These are phyloP conservation scores for Trisateles emortualis DNA, from an alignment of 2,888 invertebrate genomes.

Conservation along the genomic window DNA sequence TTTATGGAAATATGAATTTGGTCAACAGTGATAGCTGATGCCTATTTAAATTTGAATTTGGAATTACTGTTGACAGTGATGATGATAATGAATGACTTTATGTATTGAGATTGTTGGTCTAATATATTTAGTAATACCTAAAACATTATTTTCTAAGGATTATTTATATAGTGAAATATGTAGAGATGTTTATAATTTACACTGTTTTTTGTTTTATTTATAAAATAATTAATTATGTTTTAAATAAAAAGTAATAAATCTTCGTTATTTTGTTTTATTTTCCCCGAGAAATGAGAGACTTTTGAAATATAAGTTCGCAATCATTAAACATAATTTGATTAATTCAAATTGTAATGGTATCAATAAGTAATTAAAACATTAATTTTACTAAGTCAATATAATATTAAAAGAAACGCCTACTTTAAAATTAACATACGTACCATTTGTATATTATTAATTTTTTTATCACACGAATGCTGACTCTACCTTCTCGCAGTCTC, in stretches of 20 bases:
- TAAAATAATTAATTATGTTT: too few species aligned
- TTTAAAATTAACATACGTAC: conserved; percentile 10
- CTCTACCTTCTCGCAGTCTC: conserved; percentile 62
- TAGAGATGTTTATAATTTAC: too few species aligned
- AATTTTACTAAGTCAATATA: conserved; percentile 8
- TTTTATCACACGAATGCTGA: conserved; percentile 50
- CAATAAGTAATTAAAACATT: conserved; percentile 13
- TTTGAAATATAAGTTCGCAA: neutral
- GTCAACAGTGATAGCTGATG: neutral
- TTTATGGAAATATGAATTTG: conserved; percentile 5
- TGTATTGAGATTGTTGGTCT: neutral
- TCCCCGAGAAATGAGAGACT: neutral
- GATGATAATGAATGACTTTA: conserved; percentile 27
- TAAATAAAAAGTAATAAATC: too few species aligned
- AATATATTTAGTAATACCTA: too few species aligned
- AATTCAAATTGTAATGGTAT: neutral
- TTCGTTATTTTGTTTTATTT: neutral
- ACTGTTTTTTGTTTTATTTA: too few species aligned
- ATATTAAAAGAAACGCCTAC: neutral
- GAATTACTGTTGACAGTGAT: conserved; percentile 17
- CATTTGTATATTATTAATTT: conserved; percentile 21
- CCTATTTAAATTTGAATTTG: neutral
- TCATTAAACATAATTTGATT: conserved; percentile 2
- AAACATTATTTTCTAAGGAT: too few species aligned
- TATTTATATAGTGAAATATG: too few species aligned